Evolutionary conservation across 2,797 vertebrate species (phyloP), one percentile per base, ranked within the genome.

Genomic region (Trichosurus vulpecula): DNA sequence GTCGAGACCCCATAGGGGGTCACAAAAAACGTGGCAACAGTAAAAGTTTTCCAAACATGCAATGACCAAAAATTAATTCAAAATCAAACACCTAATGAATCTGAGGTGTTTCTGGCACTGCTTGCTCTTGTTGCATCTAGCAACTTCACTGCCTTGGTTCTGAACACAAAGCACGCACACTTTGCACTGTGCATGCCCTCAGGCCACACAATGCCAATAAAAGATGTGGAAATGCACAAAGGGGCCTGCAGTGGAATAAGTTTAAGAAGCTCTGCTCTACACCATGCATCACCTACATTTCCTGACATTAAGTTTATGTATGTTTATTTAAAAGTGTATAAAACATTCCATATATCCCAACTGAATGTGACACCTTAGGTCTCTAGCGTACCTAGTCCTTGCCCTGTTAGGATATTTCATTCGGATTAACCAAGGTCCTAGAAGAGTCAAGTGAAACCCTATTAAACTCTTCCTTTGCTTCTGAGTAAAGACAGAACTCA

Each of bases 401-500:
- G 9, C 74, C 41, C 22, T 25, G 41, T 81, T 27, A 27, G 74
- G 41, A 25, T 47, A 81, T 25, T 81, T 81, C 74, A 41, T 74
- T 74, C 6, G 41, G 16, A 41, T 41, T 74, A 74, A 74, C n/a
- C 66, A 74, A 66, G 16, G 58, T 61, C 58, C 57, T 58, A 14
- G 11, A 61, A 13, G 35, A n/a, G 61, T 8, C n/a, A 47, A 47
- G 41, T 81, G 81, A 47, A 81, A 41, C 8, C 22, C 41, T 61
- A 29, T 66, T 27, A 90, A 29, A 19, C 12, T 55, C 31, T 87
- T 54, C 19, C 2, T 90, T 81, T 74, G 19, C n/a, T 74, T 27
- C 96, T 93, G 55, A 91, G 29, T 93, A 92, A 74, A 52, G 14
- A 92, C 14, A 92, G 61, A 91, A 9, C 4, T 52, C 16, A 93